Evolutionary conservation across 2,888 invertebrate species (phyloP), one percentile per base, ranked within the genome.

Genomic region (Hyppa rectilinea): DNA sequence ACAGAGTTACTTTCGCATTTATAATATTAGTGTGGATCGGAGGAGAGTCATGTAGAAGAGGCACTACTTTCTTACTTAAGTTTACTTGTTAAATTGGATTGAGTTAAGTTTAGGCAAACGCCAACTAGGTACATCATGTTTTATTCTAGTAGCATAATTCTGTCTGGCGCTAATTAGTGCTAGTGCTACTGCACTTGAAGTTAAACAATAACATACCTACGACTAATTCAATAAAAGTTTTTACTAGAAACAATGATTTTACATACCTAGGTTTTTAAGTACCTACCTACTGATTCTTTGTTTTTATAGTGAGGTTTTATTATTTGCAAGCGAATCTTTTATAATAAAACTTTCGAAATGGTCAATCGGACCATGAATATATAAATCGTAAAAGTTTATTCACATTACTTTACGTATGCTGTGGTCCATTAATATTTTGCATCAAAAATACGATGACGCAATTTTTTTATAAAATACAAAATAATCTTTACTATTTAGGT

Each of bases 321-420:
- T 74, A 77, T 77, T 78, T 56, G 59, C 75, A 68, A 66, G 77
- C 71, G 78, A 55, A 78, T 81, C 68, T 70, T 75, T 78, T 38
- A 66, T 45, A 79, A 81, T 82, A 81, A 84, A 85, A 82, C 67
- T 87, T 87, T 85, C 69, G 82, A 84, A 88, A 87, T 77, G 71
- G 70, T 62, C 78, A 81, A 82, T 87, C 80, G 75, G 84, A 83
- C 82, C 86, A 86, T 90, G 89, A 89, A 88, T 88, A 77, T 77
- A 69, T n/a, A n/a, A n/a, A n/a, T 91, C 91, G 88, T 92, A 88
- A 92, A 91, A 87, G 73, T 88, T 89, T 89, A 89, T 88, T 86
- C 80, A 83, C 80, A 82, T 84, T 85, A 71, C 75, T 80, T 85
- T 84, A 72, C 71, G 69, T 71, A 63, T 65, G 75, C 67, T 80